phyloP scores from a whole-genome alignment of 2,797 vertebrate genomes.

The Heterohyrax brucei region DNA sequence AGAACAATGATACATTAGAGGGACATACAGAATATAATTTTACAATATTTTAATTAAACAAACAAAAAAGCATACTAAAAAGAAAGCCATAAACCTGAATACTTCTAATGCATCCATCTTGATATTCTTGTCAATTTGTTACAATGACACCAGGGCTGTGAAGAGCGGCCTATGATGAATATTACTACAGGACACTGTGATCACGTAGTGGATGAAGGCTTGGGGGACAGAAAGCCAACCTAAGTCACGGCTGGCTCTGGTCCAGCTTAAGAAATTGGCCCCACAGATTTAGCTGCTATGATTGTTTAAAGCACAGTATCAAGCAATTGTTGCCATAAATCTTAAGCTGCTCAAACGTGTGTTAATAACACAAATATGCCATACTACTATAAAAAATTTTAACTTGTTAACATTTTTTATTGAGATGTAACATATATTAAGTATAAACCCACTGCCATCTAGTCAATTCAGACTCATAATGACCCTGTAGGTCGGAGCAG shows the following conservation, averaged over 20 bases:
- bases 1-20: background rate
- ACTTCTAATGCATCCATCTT: background rate
- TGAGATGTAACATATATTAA: background rate
- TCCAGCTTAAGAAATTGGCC: background rate
- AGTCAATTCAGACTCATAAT: too few relatives aligned
- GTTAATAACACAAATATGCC: slow-evolving; percentile 19
- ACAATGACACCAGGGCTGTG: background rate
- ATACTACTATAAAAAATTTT: slow-evolving; percentile 12
- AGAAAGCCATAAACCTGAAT: slow-evolving; percentile 9
- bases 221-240: background rate
- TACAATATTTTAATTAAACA: background rate
- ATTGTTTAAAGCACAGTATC: background rate
- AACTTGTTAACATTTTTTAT: background rate
- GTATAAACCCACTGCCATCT: background rate
- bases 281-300: background rate
- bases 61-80: slow-evolving; percentile 6
- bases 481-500: too few relatives aligned
- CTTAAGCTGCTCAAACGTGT: slow-evolving; percentile 44
- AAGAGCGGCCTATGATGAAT: background rate
- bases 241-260: background rate
- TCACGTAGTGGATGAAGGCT: background rate
- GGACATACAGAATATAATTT: background rate
- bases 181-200: background rate
- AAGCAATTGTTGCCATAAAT: background rate
- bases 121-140: background rate